Conservation (phyloP, 2,113 vertebrate species). For the Saguinus midas region DNA sequence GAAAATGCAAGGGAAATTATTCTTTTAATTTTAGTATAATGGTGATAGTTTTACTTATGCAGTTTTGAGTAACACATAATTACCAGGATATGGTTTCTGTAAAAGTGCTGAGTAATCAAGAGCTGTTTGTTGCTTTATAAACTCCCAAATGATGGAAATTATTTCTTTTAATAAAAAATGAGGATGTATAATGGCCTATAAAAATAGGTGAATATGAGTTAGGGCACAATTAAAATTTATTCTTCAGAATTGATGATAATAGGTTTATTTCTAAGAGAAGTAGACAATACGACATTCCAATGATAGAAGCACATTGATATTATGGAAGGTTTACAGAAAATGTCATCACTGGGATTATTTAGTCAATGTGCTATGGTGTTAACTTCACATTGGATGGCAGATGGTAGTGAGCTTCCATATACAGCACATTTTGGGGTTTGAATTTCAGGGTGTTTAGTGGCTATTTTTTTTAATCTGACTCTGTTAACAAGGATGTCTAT, state of each 20-base stretch:
- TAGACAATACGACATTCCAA: background rate
- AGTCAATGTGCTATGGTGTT: conserved; percentile 26
- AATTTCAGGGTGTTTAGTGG: conserved; percentile 33
- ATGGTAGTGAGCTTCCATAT: background rate
- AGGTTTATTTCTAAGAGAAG: conserved; percentile 62
- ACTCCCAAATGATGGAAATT: conserved; percentile 57
- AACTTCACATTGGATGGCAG: conserved; percentile 19
- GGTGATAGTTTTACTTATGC: conserved; percentile 50
- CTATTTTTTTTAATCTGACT: background rate
- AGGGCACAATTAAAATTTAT: conserved; percentile 48
- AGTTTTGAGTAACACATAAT: conserved; percentile 24
- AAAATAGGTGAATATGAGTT: conserved; percentile 43
- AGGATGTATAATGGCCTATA: conserved; percentile 41
- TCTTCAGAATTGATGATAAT: conserved; percentile 26
- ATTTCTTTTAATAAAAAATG: conserved; percentile 74
- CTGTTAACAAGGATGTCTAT: background rate
- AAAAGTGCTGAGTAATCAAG: conserved; percentile 69
- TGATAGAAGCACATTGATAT: conserved; percentile 34
- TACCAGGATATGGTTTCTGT: conserved; percentile 58
- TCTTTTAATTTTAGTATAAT: conserved; percentile 62
- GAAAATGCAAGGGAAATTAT: background rate
- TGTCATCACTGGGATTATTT: conserved; percentile 12
- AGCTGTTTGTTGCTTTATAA: conserved; percentile 72
- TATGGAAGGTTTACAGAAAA: conserved; percentile 25
- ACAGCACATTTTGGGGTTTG: background rate